phyloP scores from a whole-genome alignment of 2,113 vertebrate genomes.

The Cottus gobio region DNA sequence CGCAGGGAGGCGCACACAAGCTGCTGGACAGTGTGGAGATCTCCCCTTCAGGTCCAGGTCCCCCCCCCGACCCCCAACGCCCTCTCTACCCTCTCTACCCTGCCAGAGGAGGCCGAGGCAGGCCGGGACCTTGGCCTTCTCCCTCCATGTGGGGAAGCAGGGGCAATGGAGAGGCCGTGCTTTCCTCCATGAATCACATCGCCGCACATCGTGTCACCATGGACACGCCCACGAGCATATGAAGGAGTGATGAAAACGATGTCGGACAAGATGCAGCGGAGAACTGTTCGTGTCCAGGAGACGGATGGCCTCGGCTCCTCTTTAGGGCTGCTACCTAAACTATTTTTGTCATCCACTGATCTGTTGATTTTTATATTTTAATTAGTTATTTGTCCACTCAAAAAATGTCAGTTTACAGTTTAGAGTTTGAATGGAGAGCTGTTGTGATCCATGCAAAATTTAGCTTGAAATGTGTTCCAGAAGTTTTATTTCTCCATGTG shows the following conservation, averaged over 20 bases:
- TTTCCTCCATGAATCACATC: slow-evolving; percentile 66
- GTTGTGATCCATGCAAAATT: neutral
- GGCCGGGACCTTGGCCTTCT: slow-evolving; percentile 72
- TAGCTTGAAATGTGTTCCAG: neutral
- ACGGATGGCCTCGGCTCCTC: neutral
- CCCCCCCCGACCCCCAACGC: slow-evolving; percentile 27
- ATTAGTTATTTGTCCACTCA: neutral
- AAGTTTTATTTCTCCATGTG: neutral
- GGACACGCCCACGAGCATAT: slow-evolving; percentile 34
- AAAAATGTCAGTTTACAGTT: slow-evolving; percentile 2
- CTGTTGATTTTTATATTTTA: neutral
- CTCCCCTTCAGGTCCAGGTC: slow-evolving; percentile 74
- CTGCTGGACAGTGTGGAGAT: slow-evolving; percentile 77
- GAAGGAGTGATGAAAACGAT: slow-evolving; percentile 20
- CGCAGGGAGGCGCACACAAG: slow-evolving; percentile 83
- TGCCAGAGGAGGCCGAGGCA: slow-evolving; percentile 50
- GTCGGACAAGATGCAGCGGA: slow-evolving; percentile 12
- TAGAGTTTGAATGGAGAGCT: neutral
- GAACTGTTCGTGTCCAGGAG: slow-evolving; percentile 19
- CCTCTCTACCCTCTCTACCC: slow-evolving; percentile 44
- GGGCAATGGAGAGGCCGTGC: slow-evolving; percentile 26
- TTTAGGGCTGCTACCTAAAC: neutral
- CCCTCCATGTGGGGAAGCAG: slow-evolving; percentile 53
- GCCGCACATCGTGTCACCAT: slow-evolving; percentile 15
- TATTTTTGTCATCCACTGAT: neutral